Evolutionary conservation across 1,140 invertebrate species (phyloP), one percentile per base, ranked within the genome.

Genomic region (Ceratina calcarata): DNA sequence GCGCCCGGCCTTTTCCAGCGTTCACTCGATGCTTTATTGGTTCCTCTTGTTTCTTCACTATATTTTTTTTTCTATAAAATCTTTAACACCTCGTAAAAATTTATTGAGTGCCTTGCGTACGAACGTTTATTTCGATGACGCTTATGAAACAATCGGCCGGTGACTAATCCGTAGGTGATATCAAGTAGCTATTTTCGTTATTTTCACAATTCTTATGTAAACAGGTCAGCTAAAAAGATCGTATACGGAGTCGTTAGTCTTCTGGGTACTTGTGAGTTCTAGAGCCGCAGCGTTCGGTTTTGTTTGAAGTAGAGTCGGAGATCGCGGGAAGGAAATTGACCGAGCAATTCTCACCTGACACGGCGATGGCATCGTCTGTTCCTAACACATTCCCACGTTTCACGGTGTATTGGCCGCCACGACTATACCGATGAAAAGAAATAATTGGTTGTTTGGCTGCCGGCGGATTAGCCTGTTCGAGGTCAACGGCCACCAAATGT

Each of bases 401-500:
- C 73, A 51, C 65, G 61, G 81, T 84, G 78, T 80, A 83, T 84
- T 67, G 71, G 58, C 78, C 76, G 32, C 53, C 58, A 67, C 77
- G 75, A 64, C 70, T 83, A 70, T 84, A 84, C 78, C 72, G 78
- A 85, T 84, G 85, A 86, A 87, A 86, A 90, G 89, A 90, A 86
- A 90, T 88, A 87, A 89, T 88, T 89, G 90, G 88, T 91, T 91
- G 90, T 91, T 91, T 89, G 83, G 88, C 87, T 85, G 88, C 89
- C 88, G 91, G 89, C 89, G 90, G 89, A 90, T 91, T 91, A 89
- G 90, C 87, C 87, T 86, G 88, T 78, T 84, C 80, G 87, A 88
- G 91, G 91, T 92, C 91, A 91, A 91, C 84, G 91, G 87, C 91
- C 91, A 88, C 88, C 89, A 87, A 91, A 91, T 91, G 90, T 91